phyloP scores from a whole-genome alignment of 2,797 vertebrate species.

The Austrolebias charrua region DNA sequence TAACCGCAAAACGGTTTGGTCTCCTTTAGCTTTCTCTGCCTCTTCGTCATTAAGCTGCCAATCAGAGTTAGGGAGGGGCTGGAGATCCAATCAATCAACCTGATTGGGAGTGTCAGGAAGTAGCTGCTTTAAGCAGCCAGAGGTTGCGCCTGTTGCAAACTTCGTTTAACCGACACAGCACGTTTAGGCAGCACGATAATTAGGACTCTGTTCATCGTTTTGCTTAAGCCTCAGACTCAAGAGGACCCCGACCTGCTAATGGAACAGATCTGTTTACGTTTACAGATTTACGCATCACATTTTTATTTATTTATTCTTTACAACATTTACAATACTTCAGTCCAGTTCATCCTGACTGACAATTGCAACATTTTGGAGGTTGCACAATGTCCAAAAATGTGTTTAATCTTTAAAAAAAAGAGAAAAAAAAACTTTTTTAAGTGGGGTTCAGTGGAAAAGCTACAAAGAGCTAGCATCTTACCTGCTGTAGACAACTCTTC shows the following conservation, averaged over 20 bases:
- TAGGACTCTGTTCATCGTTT: conserved; percentile 66
- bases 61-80: conserved; percentile 70
- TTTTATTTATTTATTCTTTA: neutral
- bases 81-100: conserved; percentile 79
- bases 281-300: neutral
- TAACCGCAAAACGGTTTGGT: conserved; percentile 50
- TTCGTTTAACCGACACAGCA: conserved; percentile 71
- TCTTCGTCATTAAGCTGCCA: conserved; percentile 78
- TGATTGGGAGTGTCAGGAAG: conserved; percentile 83
- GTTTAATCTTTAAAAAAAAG: no score
- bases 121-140: conserved; percentile 77
- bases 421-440: no score
- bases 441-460: no score
- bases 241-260: conserved; percentile 28
- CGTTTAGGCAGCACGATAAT: conserved; percentile 68
- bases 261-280: neutral
- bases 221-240: conserved; percentile 33
- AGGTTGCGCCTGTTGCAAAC: conserved; percentile 74
- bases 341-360: no score
- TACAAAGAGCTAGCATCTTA: no score
- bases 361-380: neutral
- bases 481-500: no score
- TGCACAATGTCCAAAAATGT: no score
- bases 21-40: conserved; percentile 57
- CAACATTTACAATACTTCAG: neutral